Conservation (phyloP, 1,140 invertebrate genomes). For the Drosophila novamexicana region DNA sequence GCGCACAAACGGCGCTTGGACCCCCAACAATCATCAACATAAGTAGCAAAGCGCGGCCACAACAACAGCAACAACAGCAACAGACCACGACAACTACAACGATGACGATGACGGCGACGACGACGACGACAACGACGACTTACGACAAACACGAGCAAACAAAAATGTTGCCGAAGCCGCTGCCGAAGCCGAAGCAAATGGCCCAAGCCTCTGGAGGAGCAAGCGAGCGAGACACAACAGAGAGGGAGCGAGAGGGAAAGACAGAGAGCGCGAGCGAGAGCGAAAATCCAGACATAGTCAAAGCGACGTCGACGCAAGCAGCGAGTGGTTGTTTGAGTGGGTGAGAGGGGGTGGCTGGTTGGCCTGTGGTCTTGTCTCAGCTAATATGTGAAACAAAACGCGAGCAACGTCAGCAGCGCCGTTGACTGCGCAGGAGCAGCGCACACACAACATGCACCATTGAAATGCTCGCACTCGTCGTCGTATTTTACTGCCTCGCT, state of each 20-base stretch:
- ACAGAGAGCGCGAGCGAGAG: slow-evolving; percentile 28
- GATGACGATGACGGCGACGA: slow-evolving; percentile 8
- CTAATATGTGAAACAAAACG: slow-evolving; percentile 58
- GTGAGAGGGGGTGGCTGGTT: slow-evolving; percentile 16
- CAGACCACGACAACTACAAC: slow-evolving; percentile 48
- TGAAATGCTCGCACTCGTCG: slow-evolving; percentile 42
- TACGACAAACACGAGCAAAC: slow-evolving; percentile 72
- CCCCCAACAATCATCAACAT: slow-evolving; percentile 79
- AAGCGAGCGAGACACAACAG: slow-evolving; percentile 57
- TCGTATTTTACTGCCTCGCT: slow-evolving; percentile 51
- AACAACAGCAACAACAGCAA: slow-evolving; percentile 38
- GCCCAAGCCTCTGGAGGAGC: slow-evolving; percentile 58
- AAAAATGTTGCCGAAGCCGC: slow-evolving; percentile 62
- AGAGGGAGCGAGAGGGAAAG: slow-evolving; percentile 16
- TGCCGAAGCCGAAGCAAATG: slow-evolving; percentile 52
- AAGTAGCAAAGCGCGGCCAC: slow-evolving; percentile 71
- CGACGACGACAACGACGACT: slow-evolving; percentile 49
- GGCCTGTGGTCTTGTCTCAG: slow-evolving; percentile 53
- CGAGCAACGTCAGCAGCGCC: slow-evolving; percentile 28
- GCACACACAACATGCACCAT: slow-evolving; percentile 48
- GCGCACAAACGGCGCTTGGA: slow-evolving; percentile 81
- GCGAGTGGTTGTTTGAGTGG: slow-evolving; percentile 60
- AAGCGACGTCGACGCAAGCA: slow-evolving; percentile 58
- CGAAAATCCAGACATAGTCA: slow-evolving; percentile 42
- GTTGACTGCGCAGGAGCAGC: slow-evolving; percentile 52